These are phyloP conservation scores for Calonectris borealis DNA, from an alignment of 2,113 vertebrate species.

Conservation along the genomic window DNA sequence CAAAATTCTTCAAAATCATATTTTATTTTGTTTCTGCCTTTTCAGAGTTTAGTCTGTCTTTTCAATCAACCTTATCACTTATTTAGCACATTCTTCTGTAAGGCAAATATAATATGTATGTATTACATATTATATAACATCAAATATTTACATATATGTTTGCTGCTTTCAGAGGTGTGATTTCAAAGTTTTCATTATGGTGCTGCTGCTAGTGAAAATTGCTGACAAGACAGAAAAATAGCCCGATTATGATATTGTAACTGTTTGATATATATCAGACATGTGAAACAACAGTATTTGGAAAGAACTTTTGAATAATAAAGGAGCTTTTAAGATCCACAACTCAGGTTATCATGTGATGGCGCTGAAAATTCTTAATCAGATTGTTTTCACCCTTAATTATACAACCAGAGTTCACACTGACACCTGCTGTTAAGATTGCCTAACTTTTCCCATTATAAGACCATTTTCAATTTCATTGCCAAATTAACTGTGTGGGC, in stretches of 20 bases:
- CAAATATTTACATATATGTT: not conserved
- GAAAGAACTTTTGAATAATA: not conserved
- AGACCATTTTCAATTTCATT: constrained; percentile 2
- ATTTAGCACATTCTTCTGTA: not conserved
- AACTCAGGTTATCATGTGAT: not conserved
- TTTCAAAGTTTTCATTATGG: not conserved
- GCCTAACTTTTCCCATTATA: not conserved
- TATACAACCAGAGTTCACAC: constrained; percentile 17
- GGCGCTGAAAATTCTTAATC: not conserved
- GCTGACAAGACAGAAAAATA: not conserved
- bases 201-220: not conserved
- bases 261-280: not conserved
- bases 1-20: not conserved
- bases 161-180: not conserved
- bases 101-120: not conserved
- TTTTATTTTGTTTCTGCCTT: not conserved
- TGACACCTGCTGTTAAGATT: constrained; percentile 54
- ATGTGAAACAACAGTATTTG: not conserved
- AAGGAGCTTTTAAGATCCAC: not conserved
- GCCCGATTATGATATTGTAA: not conserved
- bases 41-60: not conserved
- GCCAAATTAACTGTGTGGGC: not conserved
- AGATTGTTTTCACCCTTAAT: constrained; percentile 12
- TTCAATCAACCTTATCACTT: not conserved
- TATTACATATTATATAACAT: not conserved